Percentiles rank a stretch among this genome's conserved stretches.
These are phyloP conservation scores for Cryptops parisi DNA, from an alignment of 2,888 invertebrate species.

Conservation along the genomic window DNA sequence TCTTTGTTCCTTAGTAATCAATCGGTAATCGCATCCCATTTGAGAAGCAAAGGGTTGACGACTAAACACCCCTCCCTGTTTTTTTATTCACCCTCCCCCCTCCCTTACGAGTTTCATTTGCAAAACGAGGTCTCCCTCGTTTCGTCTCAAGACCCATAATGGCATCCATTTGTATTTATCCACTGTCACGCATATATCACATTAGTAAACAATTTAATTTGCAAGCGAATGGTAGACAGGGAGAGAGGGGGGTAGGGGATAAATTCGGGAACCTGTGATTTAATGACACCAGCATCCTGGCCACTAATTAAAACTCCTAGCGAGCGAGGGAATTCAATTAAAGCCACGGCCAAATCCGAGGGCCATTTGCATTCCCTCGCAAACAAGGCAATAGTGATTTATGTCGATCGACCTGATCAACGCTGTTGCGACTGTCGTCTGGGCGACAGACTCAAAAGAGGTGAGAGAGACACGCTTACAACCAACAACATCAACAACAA, in stretches of 20 bases:
- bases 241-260: constrained; percentile 5
- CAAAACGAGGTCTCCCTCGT: too few relatives aligned
- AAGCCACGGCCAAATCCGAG: constrained; percentile 10
- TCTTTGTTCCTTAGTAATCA: too few relatives aligned
- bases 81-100: too few relatives aligned
- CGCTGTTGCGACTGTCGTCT: too few relatives aligned
- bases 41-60: too few relatives aligned
- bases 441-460: too few relatives aligned
- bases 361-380: constrained; percentile 5
- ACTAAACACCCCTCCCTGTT: too few relatives aligned
- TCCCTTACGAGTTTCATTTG: too few relatives aligned
- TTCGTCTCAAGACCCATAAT: too few relatives aligned
- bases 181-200: constrained; percentile 13
- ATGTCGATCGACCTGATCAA: not conserved
- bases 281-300: constrained; percentile 13
- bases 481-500: too few relatives aligned
- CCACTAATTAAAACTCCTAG: constrained; percentile 14
- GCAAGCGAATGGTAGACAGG: constrained; percentile 4
- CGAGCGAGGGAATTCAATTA: constrained; percentile 15
- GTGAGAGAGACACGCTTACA: too few relatives aligned
- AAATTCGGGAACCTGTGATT: constrained; percentile 12
- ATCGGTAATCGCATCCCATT: too few relatives aligned
- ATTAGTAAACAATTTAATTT: constrained; percentile 15
- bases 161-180: constrained; percentile 14
- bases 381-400: constrained; percentile 2